Evolutionary conservation across 1,140 invertebrate genomes (phyloP).

Genomic region (Tetragnatha versicolor): DNA sequence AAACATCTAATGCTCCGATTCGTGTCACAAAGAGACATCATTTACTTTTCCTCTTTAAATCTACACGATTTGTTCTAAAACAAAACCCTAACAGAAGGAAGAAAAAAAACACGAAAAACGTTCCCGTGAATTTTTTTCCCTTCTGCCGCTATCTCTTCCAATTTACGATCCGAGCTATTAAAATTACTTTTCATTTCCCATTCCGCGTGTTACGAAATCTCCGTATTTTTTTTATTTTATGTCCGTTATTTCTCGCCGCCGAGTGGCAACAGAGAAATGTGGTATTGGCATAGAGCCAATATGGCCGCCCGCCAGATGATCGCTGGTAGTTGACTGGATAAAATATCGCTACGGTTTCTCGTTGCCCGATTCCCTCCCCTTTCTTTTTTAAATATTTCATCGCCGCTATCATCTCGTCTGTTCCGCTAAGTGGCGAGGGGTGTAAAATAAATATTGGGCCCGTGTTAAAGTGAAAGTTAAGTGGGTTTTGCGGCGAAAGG

Average conservation of each 20-base stretch:
- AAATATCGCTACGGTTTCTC: slow-evolving; percentile 31
- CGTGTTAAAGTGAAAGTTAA: slow-evolving; percentile 14
- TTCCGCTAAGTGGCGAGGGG: slow-evolving; percentile 34
- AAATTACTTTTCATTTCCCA: slow-evolving; percentile 34
- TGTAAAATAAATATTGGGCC: slow-evolving; percentile 44
- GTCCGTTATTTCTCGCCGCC: not conserved
- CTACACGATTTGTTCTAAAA: too few species aligned
- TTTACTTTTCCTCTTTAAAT: too few species aligned
- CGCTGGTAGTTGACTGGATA: slow-evolving; percentile 40
- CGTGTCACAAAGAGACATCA: too few species aligned
- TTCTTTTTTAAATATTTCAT: slow-evolving; percentile 28
- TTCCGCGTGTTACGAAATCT: too few species aligned
- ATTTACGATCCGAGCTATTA: slow-evolving; percentile 37
- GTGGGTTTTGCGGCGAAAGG: not conserved
- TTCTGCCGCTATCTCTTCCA: not conserved
- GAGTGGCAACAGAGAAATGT: slow-evolving; percentile 24
- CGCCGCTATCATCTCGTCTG: slow-evolving; percentile 13
- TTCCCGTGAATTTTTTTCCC: not conserved
- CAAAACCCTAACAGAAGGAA: not conserved
- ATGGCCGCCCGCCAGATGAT: slow-evolving; percentile 26
- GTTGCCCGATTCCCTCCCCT: slow-evolving; percentile 8
- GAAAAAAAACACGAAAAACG: not conserved
- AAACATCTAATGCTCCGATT: too few species aligned
- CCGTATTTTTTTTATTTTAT: too few species aligned
- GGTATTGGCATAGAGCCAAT: slow-evolving; percentile 14